Base-by-base conservation (phyloP, 92 coral and sea anemone species). In the Epizoanthus stellaris region DNA sequence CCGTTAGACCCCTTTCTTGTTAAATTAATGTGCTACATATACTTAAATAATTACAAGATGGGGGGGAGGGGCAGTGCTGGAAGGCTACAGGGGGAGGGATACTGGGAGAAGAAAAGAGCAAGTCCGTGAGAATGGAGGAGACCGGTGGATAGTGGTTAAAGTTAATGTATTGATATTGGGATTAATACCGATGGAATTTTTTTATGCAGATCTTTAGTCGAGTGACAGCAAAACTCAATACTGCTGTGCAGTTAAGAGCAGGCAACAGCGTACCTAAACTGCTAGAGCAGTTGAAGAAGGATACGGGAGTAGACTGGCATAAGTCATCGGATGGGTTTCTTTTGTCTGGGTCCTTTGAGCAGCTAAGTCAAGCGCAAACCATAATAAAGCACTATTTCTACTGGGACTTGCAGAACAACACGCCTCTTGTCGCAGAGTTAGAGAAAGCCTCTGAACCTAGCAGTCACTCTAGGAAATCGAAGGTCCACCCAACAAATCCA, bases 271-370 rank as follows among this genome's bases (percentile, higher is more conserved):
- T 62, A 16, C 14, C 19, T 5, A 40, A 62, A 42, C 42, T 79
- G 40, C 71, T 79, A 7, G 72, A 79, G 19, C 61, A 79, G 61
- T 61, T 79, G n/a, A 39, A 19, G 47, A 21, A 62, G 25, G 60
- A 63, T 14, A 63, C 71, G 12, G 23, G 66, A 23, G 36, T 63
- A 17, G 83, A 79, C 5, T 79, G 83, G 83, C 72, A 79, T 17
- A 19, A 79, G 72, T 59, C 83, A 79, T 11, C 70, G 15, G 45
- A 43, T 79, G 83, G 83, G 4, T 79, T 79, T 79, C 60, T 79
- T 3, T 36, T 79, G 25, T 62, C 83, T 19, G 83, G 83, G 9
- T 19, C 83, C 20, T 63, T 79, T 39, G 83, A 79, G 60, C 83
- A 63, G 14, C 83, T 79, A 4, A 63, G 38, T 63, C 38, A 63